These are phyloP conservation scores for Parambassis ranga DNA, from an alignment of 2,797 vertebrate genomes.

Conservation along the genomic window DNA sequence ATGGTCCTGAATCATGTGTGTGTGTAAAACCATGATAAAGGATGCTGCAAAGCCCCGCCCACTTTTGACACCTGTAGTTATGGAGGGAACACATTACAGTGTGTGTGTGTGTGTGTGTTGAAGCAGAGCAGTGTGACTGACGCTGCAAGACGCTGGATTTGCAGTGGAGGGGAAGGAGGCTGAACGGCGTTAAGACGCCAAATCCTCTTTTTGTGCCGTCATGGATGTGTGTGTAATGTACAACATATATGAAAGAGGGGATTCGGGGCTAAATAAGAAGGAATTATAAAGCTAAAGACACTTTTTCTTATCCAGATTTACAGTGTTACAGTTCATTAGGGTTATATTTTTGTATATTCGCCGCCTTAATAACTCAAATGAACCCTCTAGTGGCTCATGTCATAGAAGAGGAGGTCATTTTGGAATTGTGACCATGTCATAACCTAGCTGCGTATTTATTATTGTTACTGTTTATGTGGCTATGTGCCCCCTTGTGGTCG, in stretches of 20 bases:
- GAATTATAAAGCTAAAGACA: conserved; percentile 1
- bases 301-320: background rate
- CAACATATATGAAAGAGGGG: background rate
- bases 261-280: conserved; percentile 12
- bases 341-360: background rate
- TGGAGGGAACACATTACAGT: background rate
- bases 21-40: background rate
- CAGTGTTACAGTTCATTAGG: background rate
- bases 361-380: too few relatives aligned
- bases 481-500: too few relatives aligned
- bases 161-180: background rate
- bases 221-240: background rate
- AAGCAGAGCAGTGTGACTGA: conserved; percentile 1
- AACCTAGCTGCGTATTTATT: too few relatives aligned
- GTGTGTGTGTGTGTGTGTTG: background rate
- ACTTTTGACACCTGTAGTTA: background rate
- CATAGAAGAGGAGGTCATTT: too few relatives aligned
- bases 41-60: background rate
- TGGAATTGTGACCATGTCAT: too few relatives aligned
- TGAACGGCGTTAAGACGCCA: background rate
- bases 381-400: too few relatives aligned
- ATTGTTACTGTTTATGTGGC: too few relatives aligned
- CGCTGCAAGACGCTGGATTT: background rate
- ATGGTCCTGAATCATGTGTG: too few relatives aligned
- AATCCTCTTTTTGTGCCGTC: background rate